phyloP scores from a whole-genome alignment of 2,797 vertebrate species.

The Nannoperca australis region DNA sequence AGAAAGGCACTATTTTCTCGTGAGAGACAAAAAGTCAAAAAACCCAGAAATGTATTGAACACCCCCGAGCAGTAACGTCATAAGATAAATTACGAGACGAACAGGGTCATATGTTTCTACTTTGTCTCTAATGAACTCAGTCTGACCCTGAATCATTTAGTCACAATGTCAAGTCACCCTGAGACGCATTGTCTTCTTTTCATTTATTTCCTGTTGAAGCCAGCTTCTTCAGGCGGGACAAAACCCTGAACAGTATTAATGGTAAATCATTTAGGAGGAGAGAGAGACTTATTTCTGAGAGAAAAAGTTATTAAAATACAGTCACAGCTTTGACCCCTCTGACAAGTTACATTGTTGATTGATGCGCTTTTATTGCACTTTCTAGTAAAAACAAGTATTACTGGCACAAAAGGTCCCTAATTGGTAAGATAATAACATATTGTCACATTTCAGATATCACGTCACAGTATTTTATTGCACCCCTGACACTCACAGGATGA shows the following conservation, averaged over 20 bases:
- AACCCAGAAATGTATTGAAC: constrained; percentile 22
- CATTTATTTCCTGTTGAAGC: background rate
- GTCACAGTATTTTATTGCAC: background rate
- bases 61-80: constrained; percentile 2
- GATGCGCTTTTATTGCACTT: background rate
- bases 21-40: constrained; percentile 5
- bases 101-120: constrained; percentile 12
- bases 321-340: background rate
- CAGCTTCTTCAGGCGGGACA: background rate
- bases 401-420: background rate
- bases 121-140: constrained; percentile 17
- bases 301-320: background rate
- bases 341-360: background rate
- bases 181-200: background rate
- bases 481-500: background rate
- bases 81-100: constrained; percentile 9
- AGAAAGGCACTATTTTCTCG: background rate
- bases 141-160: constrained; percentile 39
- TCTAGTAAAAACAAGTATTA: background rate
- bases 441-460: background rate
- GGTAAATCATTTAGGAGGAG: background rate
- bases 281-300: too few species aligned
- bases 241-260: background rate
- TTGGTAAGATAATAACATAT: background rate
- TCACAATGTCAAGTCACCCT: too few species aligned